Evolutionary conservation across 2,113 vertebrate genomes (phyloP).

Genomic region (Laticauda colubrina): DNA sequence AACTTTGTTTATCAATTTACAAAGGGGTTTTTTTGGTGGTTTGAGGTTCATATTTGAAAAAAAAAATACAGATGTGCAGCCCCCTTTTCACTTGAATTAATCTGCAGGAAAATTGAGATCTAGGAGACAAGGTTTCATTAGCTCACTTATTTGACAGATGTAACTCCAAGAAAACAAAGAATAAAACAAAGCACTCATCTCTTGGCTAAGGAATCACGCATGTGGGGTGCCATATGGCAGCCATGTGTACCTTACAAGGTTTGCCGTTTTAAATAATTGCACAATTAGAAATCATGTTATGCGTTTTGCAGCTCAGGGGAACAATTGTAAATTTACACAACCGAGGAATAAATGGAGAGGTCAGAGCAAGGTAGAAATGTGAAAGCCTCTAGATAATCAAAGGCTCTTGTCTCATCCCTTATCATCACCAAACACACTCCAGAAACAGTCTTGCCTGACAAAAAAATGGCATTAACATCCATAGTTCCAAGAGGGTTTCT

Average conservation of each 20-base stretch:
- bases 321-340: neutral
- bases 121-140: conserved; percentile 45
- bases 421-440: neutral
- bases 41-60: conserved; percentile 36
- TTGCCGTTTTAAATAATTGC: neutral
- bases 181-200: conserved; percentile 9
- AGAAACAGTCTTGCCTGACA: neutral
- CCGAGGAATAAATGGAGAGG: neutral
- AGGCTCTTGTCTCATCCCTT: conserved; percentile 6
- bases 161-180: conserved; percentile 32
- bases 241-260: conserved; percentile 9
- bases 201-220: conserved; percentile 7
- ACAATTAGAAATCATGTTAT: neutral
- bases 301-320: neutral
- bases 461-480: neutral
- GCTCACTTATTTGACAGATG: conserved; percentile 38
- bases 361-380: neutral
- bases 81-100: conserved; percentile 34
- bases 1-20: conserved; percentile 18
- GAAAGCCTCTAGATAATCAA: conserved; percentile 7
- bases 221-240: neutral
- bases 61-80: conserved; percentile 13
- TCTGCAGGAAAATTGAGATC: conserved; percentile 21
- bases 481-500: neutral
- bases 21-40: neutral